Evolutionary conservation across 2,888 invertebrate genomes (phyloP), one percentile per base, ranked within the genome.

Genomic region (Sphaerophoria taeniata): DNA sequence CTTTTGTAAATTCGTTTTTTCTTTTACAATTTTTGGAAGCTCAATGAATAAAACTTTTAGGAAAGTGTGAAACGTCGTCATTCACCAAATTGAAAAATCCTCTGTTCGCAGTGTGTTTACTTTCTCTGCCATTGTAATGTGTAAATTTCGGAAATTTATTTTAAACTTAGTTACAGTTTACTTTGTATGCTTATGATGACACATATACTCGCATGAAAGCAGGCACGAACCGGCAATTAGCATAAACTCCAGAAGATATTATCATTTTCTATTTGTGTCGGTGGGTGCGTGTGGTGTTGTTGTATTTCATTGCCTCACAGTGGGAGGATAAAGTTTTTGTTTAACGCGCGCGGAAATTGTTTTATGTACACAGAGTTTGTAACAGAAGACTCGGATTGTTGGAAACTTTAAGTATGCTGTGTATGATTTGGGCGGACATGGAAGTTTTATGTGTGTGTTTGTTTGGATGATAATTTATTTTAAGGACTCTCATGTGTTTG

Each of bases 111-210:
- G 55, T 56, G 69, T 56, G 69, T 74, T 74, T 74, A 55, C 69
- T 73, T 67, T 69, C 16, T 31, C 7, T 60, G n/a, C 49, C 73
- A 74, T 74, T 79, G 74, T 70, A 74, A 74, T 76, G 73, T 78
- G 74, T 79, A 71, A 70, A 79, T 79, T 75, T 83, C 51, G 70
- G 11, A 78, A 83, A 78, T 78, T 63, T 83, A 79, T 80, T 80
- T 76, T 47, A 80, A 78, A 80, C 80, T 69, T 58, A 75, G 67
- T 75, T 84, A 51, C 61, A 49, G 72, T 82, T 70, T 55, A 31
- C 63, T 39, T 63, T 80, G 67, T 67, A 61, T 75, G 79, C 47
- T 61, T 71, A 75, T 79, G 75, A 80, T 24, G 24, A 24, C 24
- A 24, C 39, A 75, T 78, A 49, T 67, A 58, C 24, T 24, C 24